phyloP scores from a whole-genome alignment of 2,888 invertebrate genomes.

The Melanostoma scalare region DNA sequence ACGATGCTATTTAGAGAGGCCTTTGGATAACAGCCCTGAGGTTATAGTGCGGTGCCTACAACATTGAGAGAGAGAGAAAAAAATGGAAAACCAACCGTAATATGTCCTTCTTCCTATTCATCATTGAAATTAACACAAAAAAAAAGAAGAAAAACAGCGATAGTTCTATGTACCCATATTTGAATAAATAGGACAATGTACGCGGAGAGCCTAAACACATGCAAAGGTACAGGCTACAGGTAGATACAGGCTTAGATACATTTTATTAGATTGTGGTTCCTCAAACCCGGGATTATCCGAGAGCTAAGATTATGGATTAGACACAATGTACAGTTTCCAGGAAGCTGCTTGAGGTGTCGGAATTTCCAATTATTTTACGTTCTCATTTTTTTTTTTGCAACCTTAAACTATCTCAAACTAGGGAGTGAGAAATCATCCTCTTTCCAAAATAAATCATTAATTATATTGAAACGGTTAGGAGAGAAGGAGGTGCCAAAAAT shows the following conservation, averaged over 20 bases:
- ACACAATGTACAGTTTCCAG: slow-evolving; percentile 35
- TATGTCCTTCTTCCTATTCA: slow-evolving; percentile 70
- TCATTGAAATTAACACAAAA: background rate
- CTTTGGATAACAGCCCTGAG: slow-evolving; percentile 53
- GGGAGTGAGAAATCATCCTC: slow-evolving; percentile 8
- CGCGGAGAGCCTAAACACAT: slow-evolving; percentile 34
- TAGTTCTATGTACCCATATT: slow-evolving; percentile 35
- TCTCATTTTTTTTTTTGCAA: slow-evolving; percentile 11
- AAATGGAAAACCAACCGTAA: slow-evolving; percentile 63
- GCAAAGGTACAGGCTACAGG: slow-evolving; percentile 11
- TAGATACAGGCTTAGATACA: slow-evolving; percentile 29
- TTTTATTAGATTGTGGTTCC: slow-evolving; percentile 55
- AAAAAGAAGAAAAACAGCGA: background rate
- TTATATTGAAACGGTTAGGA: slow-evolving; percentile 22
- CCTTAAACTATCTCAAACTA: too few relatives aligned
- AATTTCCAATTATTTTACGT: slow-evolving; percentile 25
- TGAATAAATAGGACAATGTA: slow-evolving; percentile 71
- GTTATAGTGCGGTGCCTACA: slow-evolving; percentile 52
- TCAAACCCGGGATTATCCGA: slow-evolving; percentile 49
- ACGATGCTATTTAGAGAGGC: slow-evolving; percentile 70
- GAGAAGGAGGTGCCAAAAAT: background rate
- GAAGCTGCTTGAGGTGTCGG: slow-evolving; percentile 39
- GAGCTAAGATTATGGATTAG: slow-evolving; percentile 1
- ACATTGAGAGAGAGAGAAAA: slow-evolving; percentile 20
- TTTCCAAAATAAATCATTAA: slow-evolving; percentile 45